These are phyloP conservation scores for Bambusicola thoracicus DNA, from an alignment of 2,113 vertebrate species.

Conservation along the genomic window DNA sequence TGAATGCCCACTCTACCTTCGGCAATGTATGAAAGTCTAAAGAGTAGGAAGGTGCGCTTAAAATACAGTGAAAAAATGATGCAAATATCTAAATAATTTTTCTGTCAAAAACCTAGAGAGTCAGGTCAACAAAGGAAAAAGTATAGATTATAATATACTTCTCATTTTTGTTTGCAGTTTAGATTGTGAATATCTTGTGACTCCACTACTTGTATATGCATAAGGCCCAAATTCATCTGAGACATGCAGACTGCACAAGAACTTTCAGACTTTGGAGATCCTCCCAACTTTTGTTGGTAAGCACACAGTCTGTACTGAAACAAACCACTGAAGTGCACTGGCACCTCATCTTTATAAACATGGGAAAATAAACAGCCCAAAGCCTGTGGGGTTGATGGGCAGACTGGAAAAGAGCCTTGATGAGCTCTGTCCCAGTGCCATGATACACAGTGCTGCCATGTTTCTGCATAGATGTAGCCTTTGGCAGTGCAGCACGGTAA, in stretches of 20 bases:
- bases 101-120: neutral
- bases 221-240: fast-evolving
- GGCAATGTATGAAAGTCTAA: neutral
- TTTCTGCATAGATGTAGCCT: neutral
- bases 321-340: neutral
- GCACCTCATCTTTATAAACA: neutral
- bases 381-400: fast-evolving
- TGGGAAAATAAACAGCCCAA: fast-evolving
- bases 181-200: neutral
- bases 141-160: neutral
- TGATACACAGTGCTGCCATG: fast-evolving
- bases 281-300: neutral
- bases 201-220: neutral
- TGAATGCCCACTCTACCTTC: neutral
- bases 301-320: neutral
- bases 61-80: neutral
- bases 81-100: neutral
- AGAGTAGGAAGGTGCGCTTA: fast-evolving
- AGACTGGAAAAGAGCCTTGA: neutral
- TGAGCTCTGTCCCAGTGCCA: neutral
- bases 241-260: neutral
- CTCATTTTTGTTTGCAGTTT: neutral
- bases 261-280: neutral
- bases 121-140: neutral
- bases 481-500: neutral